These are phyloP conservation scores for Scaptomyza graminum DNA, from an alignment of 1,140 invertebrate species.

Conservation along the genomic window DNA sequence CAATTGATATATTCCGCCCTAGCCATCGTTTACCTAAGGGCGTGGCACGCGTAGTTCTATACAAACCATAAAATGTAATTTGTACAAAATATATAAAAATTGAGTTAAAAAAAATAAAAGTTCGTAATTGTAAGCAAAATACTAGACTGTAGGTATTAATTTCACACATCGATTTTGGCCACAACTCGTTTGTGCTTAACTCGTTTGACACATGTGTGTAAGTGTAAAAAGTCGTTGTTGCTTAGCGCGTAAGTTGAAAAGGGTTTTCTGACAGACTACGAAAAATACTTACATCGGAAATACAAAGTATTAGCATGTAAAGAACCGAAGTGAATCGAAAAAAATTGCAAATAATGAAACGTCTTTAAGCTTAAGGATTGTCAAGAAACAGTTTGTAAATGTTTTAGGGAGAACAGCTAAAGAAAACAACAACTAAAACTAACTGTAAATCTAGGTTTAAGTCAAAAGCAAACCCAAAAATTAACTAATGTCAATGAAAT, in stretches of 20 bases:
- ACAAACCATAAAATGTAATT: conserved; percentile 22
- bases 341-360: neutral
- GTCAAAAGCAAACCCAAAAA: neutral
- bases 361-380: conserved; percentile 22
- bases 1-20: conserved; percentile 8
- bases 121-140: conserved; percentile 41
- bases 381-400: conserved; percentile 18
- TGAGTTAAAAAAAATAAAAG: conserved; percentile 4
- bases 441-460: conserved; percentile 42
- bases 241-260: conserved; percentile 57
- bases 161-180: conserved; percentile 38
- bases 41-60: conserved; percentile 55
- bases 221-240: conserved; percentile 77
- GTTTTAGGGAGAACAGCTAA: conserved; percentile 8
- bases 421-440: conserved; percentile 12
- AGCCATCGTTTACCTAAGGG: conserved; percentile 2
- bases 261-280: conserved; percentile 22
- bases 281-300: conserved; percentile 58
- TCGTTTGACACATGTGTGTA: conserved; percentile 41
- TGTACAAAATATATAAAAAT: conserved; percentile 60
- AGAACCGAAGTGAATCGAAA: conserved; percentile 22
- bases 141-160: conserved; percentile 55
- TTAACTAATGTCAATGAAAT: conserved; percentile 11
- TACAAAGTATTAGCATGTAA: conserved; percentile 80
- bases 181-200: conserved; percentile 17